phyloP scores from a whole-genome alignment of 2,888 invertebrate species.

The Caenorhabditis sinica region DNA sequence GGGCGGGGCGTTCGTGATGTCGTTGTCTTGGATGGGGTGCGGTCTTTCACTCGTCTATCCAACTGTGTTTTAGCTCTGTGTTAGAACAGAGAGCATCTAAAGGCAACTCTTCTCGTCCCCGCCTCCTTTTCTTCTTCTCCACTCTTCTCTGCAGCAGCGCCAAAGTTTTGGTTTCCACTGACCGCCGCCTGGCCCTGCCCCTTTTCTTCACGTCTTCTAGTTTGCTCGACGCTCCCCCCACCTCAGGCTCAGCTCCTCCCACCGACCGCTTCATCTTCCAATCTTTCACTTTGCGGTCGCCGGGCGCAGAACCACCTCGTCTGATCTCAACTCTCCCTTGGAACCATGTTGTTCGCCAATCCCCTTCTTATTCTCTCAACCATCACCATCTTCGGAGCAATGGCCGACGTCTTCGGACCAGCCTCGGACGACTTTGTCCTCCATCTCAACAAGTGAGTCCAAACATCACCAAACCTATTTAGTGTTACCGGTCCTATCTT shows the following conservation, averaged over 20 bases:
- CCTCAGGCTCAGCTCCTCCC: constrained; percentile 46
- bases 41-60: constrained; percentile 12
- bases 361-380: constrained; percentile 4
- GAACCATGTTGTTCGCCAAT: constrained; percentile 13
- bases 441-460: constrained; percentile 61
- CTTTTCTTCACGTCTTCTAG: constrained; percentile 61
- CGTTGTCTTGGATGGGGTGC: constrained; percentile 16
- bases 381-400: constrained; percentile 1
- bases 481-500: background rate
- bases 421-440: constrained; percentile 61
- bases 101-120: constrained; percentile 24
- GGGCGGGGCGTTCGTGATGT: constrained; percentile 62
- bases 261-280: constrained; percentile 38
- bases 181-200: constrained; percentile 65
- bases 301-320: constrained; percentile 40
- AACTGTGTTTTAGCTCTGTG: constrained; percentile 57
- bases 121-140: constrained; percentile 16
- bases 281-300: constrained; percentile 33
- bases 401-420: constrained; percentile 65
- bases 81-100: constrained; percentile 59
- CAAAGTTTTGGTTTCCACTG: constrained; percentile 61
- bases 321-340: background rate
- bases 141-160: constrained; percentile 29
- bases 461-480: background rate
- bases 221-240: constrained; percentile 62